These are phyloP conservation scores for Xiphydria camelus DNA, from an alignment of 2,888 invertebrate genomes.

Conservation along the genomic window DNA sequence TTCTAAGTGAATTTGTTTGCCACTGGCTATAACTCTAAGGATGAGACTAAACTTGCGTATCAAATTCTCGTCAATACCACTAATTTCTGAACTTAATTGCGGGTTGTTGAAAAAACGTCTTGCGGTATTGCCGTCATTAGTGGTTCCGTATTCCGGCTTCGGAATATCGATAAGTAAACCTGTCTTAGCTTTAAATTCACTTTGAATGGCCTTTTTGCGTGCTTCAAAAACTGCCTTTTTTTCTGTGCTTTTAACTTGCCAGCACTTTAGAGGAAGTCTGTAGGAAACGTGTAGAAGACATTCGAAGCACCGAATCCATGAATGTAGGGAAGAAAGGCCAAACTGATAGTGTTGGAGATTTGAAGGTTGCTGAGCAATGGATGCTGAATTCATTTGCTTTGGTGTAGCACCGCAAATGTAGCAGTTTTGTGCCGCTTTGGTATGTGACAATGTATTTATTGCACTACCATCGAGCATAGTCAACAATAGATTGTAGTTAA, in stretches of 20 bases:
- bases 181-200: background rate
- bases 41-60: slow-evolving; percentile 10
- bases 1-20: slow-evolving; percentile 6
- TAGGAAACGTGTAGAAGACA: slow-evolving; percentile 30
- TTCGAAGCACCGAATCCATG: slow-evolving; percentile 33
- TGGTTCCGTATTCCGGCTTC: slow-evolving; percentile 6
- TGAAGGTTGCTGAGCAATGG: too few relatives aligned
- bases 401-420: slow-evolving; percentile 23
- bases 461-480: slow-evolving; percentile 33
- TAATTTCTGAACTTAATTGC: slow-evolving; percentile 3
- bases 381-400: slow-evolving; percentile 8
- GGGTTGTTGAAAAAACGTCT: slow-evolving; percentile 6
- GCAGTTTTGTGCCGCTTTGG: slow-evolving; percentile 23
- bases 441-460: slow-evolving; percentile 20
- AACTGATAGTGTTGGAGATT: slow-evolving; percentile 20
- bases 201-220: slow-evolving; percentile 8
- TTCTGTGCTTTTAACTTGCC: slow-evolving; percentile 25
- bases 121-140: slow-evolving; percentile 13
- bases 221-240: slow-evolving; percentile 11
- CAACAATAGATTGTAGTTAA: slow-evolving; percentile 23
- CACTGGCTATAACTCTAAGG: slow-evolving; percentile 6
- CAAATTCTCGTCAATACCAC: slow-evolving; percentile 5
- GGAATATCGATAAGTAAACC: slow-evolving; percentile 9
- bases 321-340: slow-evolving; percentile 31
- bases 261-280: slow-evolving; percentile 21